phyloP scores from a whole-genome alignment of 2,113 vertebrate species.

The Stigmatopora nigra region DNA sequence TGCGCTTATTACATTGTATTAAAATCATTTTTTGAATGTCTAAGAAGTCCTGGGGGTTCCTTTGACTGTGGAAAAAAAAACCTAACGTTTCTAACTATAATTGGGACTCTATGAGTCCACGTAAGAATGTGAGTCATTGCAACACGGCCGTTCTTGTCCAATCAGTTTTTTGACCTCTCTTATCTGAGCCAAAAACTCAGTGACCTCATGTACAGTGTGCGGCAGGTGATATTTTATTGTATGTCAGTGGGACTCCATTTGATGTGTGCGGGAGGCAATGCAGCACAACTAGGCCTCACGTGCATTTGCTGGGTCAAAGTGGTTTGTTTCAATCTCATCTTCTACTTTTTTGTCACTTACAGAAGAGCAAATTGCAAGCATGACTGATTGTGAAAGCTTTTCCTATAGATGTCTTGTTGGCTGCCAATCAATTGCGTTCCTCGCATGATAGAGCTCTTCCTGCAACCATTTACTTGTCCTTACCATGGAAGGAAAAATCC shows the following conservation, averaged over 20 bases:
- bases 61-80: too few species aligned
- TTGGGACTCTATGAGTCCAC: too few species aligned
- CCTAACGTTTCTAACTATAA: too few species aligned
- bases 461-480: neutral
- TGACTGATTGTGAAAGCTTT: constrained; percentile 41
- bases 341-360: constrained; percentile 15
- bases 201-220: neutral
- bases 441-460: neutral
- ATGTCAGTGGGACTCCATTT: constrained; percentile 48
- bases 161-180: neutral
- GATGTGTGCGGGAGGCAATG: constrained; percentile 57
- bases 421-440: neutral
- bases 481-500: neutral
- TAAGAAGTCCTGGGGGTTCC: too few species aligned
- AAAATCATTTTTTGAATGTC: too few species aligned
- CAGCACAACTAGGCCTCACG: constrained; percentile 62
- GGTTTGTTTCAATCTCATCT: constrained; percentile 9
- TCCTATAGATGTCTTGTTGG: constrained; percentile 37
- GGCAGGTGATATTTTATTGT: neutral
- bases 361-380: constrained; percentile 28
- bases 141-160: neutral
- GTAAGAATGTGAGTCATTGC: neutral
- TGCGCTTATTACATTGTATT: too few species aligned
- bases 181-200: neutral
- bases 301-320: constrained; percentile 21